These are phyloP conservation scores for Ornithorhynchus anatinus DNA, from an alignment of 2,113 vertebrate species.

Conservation along the genomic window DNA sequence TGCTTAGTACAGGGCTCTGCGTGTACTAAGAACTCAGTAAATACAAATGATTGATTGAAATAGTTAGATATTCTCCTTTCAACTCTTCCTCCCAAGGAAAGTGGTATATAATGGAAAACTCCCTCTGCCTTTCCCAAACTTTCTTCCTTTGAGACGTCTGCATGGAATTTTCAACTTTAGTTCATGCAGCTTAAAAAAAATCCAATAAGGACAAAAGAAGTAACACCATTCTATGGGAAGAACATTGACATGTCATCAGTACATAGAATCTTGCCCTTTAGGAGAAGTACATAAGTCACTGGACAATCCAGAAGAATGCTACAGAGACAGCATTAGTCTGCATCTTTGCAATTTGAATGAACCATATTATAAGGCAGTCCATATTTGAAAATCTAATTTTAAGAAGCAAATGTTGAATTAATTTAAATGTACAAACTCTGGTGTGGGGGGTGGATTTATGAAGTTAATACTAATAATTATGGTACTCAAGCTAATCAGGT, in stretches of 20 bases:
- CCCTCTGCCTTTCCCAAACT: background rate
- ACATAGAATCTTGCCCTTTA: background rate
- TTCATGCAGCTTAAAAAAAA: background rate
- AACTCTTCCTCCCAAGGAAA: conserved; percentile 14
- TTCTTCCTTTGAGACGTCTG: conserved; percentile 24
- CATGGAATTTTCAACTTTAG: conserved; percentile 9
- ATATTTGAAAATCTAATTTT: background rate
- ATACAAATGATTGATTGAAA: no score
- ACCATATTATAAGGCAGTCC: background rate
- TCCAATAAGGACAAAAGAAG: conserved; percentile 32
- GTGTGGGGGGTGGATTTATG: no score
- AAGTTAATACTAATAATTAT: no score
- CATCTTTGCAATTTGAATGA: conserved; percentile 5
- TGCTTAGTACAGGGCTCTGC: no score
- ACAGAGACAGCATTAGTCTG: conserved; percentile 1
- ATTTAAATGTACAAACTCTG: background rate
- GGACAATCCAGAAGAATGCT: conserved; percentile 34
- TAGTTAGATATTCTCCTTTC: background rate
- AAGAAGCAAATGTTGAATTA: background rate
- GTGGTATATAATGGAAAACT: background rate
- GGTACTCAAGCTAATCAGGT: no score
- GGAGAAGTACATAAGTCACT: conserved; percentile 11
- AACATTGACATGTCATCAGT: conserved; percentile 19
- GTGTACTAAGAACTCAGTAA: no score
- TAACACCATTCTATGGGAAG: conserved; percentile 32